These are phyloP conservation scores for Colaptes auratus DNA, from an alignment of 2,113 vertebrate genomes.

Conservation along the genomic window DNA sequence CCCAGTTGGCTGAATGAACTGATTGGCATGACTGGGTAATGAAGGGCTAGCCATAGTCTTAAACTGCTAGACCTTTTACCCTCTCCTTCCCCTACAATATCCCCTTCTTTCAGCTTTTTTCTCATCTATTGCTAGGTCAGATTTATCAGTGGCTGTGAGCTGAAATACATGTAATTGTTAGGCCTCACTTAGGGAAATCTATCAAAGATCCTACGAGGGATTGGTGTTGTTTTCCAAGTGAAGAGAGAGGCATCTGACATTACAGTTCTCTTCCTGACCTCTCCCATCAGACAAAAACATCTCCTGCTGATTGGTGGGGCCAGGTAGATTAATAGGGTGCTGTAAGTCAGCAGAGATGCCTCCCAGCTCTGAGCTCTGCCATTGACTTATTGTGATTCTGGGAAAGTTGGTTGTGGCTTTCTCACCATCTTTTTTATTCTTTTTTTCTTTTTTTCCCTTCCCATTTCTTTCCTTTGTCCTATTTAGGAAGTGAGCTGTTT, in stretches of 20 bases:
- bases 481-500: conserved; percentile 44
- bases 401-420: conserved; percentile 21
- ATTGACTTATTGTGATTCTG: neutral
- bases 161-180: neutral
- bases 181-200: neutral
- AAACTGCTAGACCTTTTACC: neutral
- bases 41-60: neutral
- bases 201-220: neutral
- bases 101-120: neutral
- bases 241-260: neutral
- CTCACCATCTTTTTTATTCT: neutral
- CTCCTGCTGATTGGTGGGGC: accelerated
- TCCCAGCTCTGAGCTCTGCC: neutral
- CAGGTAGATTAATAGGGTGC: neutral
- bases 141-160: neutral
- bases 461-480: neutral
- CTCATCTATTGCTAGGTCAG: neutral
- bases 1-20: neutral
- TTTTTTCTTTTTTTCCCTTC: neutral
- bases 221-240: neutral
- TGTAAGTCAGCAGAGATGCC: neutral
- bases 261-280: neutral
- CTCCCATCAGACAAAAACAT: neutral
- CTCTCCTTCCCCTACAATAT: neutral
- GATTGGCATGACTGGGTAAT: neutral